A percentile compares a stretch with the other conserved stretches of the same genome.
Conservation (phyloP, 1,140 invertebrate species). For the Hetaerina americana region DNA sequence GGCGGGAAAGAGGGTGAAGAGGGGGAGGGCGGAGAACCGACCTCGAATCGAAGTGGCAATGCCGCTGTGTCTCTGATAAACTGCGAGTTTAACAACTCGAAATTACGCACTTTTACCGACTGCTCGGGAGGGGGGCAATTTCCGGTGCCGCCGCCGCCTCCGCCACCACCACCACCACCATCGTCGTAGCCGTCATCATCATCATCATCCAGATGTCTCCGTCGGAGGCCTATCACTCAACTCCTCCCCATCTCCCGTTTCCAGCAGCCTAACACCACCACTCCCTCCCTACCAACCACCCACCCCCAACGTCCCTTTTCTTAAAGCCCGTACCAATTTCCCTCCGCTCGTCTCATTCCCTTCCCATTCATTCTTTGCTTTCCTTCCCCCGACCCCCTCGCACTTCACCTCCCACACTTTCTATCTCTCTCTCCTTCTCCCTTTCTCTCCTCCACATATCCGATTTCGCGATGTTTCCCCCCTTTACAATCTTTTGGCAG, state of each 20-base stretch:
- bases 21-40: too few relatives aligned
- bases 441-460: too few relatives aligned
- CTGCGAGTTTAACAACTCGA: not conserved
- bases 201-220: too few relatives aligned
- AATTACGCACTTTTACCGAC: not conserved
- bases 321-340: not conserved
- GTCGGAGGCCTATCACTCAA: too few relatives aligned
- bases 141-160: too few relatives aligned
- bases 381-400: not conserved
- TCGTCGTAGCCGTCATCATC: too few relatives aligned
- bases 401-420: not conserved
- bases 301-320: not conserved
- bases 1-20: too few relatives aligned
- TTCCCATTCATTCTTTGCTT: not conserved
- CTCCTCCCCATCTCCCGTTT: not conserved
- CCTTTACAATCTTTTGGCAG: too few relatives aligned
- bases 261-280: not conserved
- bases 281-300: not conserved
- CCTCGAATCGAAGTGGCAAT: not conserved
- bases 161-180: too few relatives aligned
- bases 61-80: not conserved
- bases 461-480: too few relatives aligned
- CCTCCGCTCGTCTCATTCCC: not conserved
- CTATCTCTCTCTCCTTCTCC: not conserved
- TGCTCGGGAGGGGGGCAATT: not conserved